A percentile compares a stretch with the other conserved stretches of the same genome.
These are phyloP conservation scores for Struthidea cinerea DNA, from an alignment of 2,113 vertebrate genomes.

Conservation along the genomic window DNA sequence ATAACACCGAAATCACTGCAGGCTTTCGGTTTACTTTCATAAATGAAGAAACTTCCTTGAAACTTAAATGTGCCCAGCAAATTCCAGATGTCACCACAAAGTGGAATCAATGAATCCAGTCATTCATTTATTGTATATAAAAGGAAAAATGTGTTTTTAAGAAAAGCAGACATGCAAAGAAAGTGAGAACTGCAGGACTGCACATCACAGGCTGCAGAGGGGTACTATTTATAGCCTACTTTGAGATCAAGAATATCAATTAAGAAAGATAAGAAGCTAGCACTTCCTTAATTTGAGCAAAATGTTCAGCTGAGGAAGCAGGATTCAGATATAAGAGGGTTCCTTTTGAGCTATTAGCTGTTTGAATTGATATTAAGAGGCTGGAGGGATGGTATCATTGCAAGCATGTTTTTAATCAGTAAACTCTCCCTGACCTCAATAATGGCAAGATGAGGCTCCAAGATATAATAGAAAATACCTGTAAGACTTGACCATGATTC, in stretches of 20 bases:
- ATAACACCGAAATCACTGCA: not conserved
- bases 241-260: not conserved
- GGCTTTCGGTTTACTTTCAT: not conserved
- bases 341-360: not conserved
- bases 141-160: not conserved
- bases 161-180: not conserved
- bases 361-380: not conserved
- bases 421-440: not conserved
- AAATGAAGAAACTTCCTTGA: not conserved
- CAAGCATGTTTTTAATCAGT: not conserved
- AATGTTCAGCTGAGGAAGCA: not conserved
- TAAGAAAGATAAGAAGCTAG: not conserved
- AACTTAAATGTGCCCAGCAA: not conserved
- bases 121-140: not conserved
- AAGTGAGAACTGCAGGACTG: not conserved
- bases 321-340: not conserved
- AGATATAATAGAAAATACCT: not conserved
- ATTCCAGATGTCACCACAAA: not conserved
- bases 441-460: not conserved
- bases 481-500: not conserved
- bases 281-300: not conserved
- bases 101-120: not conserved
- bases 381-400: not conserved
- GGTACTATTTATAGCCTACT: not conserved
- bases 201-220: not conserved